A percentile compares a stretch with the other conserved stretches of the same genome.
Conservation (phyloP, 2,113 vertebrate species). For the Noctilio leporinus region DNA sequence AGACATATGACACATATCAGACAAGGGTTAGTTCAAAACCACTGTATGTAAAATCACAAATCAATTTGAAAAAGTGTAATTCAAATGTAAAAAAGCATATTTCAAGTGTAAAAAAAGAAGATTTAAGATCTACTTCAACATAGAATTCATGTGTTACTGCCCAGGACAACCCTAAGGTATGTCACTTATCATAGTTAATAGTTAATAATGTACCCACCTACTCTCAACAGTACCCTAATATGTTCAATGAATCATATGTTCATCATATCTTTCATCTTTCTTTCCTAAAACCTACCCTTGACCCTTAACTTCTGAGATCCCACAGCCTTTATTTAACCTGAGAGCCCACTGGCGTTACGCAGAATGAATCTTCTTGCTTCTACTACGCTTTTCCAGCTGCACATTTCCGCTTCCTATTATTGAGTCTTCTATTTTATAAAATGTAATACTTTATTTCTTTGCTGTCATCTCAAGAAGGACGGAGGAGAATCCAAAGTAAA, state of each 20-base stretch:
- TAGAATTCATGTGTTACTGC: background rate
- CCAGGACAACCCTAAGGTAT: background rate
- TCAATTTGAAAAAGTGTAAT: background rate
- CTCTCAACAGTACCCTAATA: background rate
- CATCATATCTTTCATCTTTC: background rate
- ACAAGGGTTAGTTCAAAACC: background rate
- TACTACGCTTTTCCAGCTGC: background rate
- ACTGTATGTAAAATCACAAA: background rate
- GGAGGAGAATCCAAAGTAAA: background rate
- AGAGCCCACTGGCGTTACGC: background rate
- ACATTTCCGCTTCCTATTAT: background rate
- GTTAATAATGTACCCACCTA: background rate
- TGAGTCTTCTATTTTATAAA: background rate
- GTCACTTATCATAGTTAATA: background rate
- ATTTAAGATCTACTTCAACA: background rate
- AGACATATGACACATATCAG: background rate
- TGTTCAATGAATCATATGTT: background rate
- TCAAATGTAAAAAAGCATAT: background rate
- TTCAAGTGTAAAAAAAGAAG: background rate
- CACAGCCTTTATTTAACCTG: background rate
- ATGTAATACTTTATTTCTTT: background rate
- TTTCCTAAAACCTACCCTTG: background rate
- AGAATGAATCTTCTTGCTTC: background rate
- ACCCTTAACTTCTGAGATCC: background rate
- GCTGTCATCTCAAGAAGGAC: background rate